Evolutionary conservation across 2,113 vertebrate species (phyloP), one percentile per base, ranked within the genome.

Genomic region (Antigone vipio): DNA sequence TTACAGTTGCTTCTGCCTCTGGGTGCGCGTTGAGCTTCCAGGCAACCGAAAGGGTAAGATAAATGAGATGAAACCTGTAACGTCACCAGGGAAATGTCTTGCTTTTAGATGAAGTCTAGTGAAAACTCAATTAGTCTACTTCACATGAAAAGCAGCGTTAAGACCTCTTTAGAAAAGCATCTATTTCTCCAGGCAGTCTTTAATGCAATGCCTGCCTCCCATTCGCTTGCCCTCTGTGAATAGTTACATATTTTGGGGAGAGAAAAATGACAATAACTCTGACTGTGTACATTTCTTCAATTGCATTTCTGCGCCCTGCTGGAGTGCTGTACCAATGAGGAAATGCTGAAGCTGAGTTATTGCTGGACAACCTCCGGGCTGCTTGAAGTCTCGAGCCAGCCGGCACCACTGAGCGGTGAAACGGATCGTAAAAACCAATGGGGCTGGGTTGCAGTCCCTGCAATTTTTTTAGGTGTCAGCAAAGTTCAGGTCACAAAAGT

Each of bases 401-500:
- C 91, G 60, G 89, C 87, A 78, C 72, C 23, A 6, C 91, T 60
- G 88, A 92, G 92, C 30, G 0, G 30, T n/a, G 94, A 93, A 95
- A 91, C 2, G 45, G 35, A n/a, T 92, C 45, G 5, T 87, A 87
- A 96, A 94, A 92, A 53, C 53, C 94, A 91, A 45, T 4, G 69
- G 79, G 72, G 85, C 71, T 53, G 53, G 69, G 58, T 1, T 89
- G 91, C 74, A 87, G 89, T 23, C 86, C 79, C 79, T 44, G 75
- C 32, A 2, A 69, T 59, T 66, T 91, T 93, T 95, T 89, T 76
- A 91, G 85, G 83, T 89, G 96, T 96, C 95, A 97, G 96, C 94
- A 94, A 94, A 96, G 97, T 93, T 93, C 85, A 92, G 85, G 79
- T 93, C 94, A 87, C 88, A 42, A 68, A 91, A 93, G 79, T 16